Evolutionary conservation across 1,140 invertebrate genomes (phyloP), one percentile per base, ranked within the genome.

Genomic region (Zaprionus tsacasi): DNA sequence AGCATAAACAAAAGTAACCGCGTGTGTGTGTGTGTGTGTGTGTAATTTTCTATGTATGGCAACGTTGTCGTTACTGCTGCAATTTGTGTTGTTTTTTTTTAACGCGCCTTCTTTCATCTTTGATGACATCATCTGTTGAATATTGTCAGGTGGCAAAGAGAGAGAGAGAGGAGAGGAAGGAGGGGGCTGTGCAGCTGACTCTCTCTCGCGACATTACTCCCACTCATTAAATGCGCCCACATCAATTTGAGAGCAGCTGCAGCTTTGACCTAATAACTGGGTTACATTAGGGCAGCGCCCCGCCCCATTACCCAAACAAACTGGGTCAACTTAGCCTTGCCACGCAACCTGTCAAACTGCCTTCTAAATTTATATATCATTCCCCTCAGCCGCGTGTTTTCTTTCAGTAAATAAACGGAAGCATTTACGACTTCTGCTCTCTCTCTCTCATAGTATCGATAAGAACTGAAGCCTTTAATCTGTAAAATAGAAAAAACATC

Each of bases 81-180:
- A 71, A 77, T 58, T 82, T 65, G 60, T 66, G 12, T 21, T 61
- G 10, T 59, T 54, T 35, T 36, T 59, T 77, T 77, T 83, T 73
- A 74, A 57, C 21, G 7, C 21, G 35, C 10, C 55, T 40, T 48
- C 61, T 38, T 33, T 55, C 50, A 3, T 45, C 25, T 64, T 45
- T 45, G 54, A 67, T 87, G 83, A 82, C 83, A 87, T 88, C 83
- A 88, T 71, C 58, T 71, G 54, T 60, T 52, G 68, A 71, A 59
- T 40, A 43, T 30, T 30, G 27, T 17, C 45, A 50, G 45, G 40
- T 48, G 12, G 3, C 13, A n/a, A 30, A n/a, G 12, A 2, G 40
- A 11, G 27, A 12, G 35, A 33, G 27, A 35, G 52, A n/a, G n/a
- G n/a, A n/a, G n/a, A n/a, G n/a, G n/a, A n/a, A n/a, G 38, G 61